Conservation (phyloP, 1,140 invertebrate species). For the Vanessa atalanta region DNA sequence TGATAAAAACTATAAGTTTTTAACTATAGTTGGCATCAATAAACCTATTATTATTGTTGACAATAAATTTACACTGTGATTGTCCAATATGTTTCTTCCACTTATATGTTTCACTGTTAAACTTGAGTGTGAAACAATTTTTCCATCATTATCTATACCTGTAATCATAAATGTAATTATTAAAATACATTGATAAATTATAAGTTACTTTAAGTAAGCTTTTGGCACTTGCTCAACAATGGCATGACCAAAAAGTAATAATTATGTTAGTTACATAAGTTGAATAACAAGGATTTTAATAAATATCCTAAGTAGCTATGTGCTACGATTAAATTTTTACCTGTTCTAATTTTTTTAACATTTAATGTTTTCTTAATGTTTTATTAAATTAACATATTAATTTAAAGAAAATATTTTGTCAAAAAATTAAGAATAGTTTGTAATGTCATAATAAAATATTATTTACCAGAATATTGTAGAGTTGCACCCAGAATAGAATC, state of each 20-base stretch:
- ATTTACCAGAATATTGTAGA: slow-evolving; percentile 91
- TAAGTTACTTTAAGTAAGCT: background rate
- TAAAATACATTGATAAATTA: background rate
- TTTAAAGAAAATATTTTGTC: too few relatives aligned
- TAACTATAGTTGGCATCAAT: slow-evolving; percentile 86
- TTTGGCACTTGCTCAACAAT: too few relatives aligned
- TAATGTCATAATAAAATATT: slow-evolving; percentile 21
- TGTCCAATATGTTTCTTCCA: slow-evolving; percentile 90
- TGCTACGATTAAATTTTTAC: too few relatives aligned
- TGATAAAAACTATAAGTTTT: slow-evolving; percentile 82
- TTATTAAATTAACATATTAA: too few relatives aligned
- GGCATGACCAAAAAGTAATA: too few relatives aligned
- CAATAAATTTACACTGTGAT: slow-evolving; percentile 94
- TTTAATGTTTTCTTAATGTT: too few relatives aligned
- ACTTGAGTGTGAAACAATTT: slow-evolving; percentile 88
- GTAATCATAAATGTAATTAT: slow-evolving; percentile 51
- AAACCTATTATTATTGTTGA: slow-evolving; percentile 89
- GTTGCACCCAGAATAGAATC: slow-evolving; percentile 93
- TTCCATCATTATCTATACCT: slow-evolving; percentile 87
- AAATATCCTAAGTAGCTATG: too few relatives aligned
- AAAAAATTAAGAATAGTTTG: too few relatives aligned
- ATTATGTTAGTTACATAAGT: too few relatives aligned
- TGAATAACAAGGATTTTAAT: too few relatives aligned
- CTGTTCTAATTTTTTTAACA: too few relatives aligned
- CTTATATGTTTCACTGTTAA: slow-evolving; percentile 88